phyloP scores from a whole-genome alignment of 2,888 invertebrate genomes.

The Ormia ochracea region DNA sequence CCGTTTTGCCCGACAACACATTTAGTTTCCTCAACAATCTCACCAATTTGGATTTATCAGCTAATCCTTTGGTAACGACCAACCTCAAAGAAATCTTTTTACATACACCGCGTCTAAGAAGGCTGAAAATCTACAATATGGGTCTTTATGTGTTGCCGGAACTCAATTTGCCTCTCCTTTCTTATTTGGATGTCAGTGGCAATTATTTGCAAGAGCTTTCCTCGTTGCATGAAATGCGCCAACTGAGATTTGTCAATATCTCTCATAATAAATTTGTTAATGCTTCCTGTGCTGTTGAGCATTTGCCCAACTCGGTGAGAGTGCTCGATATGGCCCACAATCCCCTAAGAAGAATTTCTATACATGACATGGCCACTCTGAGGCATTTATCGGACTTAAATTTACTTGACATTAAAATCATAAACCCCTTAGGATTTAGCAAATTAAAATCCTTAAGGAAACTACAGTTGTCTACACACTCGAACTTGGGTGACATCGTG shows the following conservation, averaged over 20 bases:
- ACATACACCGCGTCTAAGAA: constrained; percentile 88
- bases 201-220: constrained; percentile 86
- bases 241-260: constrained; percentile 85
- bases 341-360: constrained; percentile 86
- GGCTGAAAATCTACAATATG: constrained; percentile 86
- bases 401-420: constrained; percentile 83
- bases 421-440: constrained; percentile 86
- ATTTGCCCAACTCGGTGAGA: constrained; percentile 84
- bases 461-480: constrained; percentile 85
- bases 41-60: constrained; percentile 87
- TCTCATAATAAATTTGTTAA: constrained; percentile 86
- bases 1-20: constrained; percentile 91
- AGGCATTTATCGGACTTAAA: constrained; percentile 86
- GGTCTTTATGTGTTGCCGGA: constrained; percentile 87
- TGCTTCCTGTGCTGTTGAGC: constrained; percentile 86
- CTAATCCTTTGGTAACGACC: constrained; percentile 87
- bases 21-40: constrained; percentile 88
- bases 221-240: constrained; percentile 83
- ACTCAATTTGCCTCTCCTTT: constrained; percentile 86
- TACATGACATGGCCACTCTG: constrained; percentile 76
- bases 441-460: constrained; percentile 84
- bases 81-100: constrained; percentile 92
- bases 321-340: constrained; percentile 88
- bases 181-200: constrained; percentile 86
- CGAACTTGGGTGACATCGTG: constrained; percentile 84